Conservation (phyloP, 2,888 invertebrate genomes). For the Pollenia amentaria region DNA sequence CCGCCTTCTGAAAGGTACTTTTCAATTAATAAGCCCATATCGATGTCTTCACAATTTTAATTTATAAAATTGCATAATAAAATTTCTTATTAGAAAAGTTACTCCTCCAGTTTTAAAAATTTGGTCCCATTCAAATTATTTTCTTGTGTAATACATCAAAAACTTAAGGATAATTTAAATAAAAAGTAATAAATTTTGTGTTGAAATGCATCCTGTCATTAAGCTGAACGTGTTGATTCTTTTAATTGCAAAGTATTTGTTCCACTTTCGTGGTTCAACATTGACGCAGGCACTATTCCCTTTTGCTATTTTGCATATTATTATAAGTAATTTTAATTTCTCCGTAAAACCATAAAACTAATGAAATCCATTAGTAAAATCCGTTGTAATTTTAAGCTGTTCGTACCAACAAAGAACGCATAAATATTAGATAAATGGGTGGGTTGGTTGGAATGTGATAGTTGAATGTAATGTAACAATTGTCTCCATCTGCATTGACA, state of each 20-base stretch:
- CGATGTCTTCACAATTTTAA: too few species aligned
- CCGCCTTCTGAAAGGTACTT: too few species aligned
- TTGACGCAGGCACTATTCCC: slow-evolving; percentile 17
- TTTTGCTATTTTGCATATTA: slow-evolving; percentile 63
- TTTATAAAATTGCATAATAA: too few species aligned
- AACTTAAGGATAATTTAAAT: slow-evolving; percentile 21
- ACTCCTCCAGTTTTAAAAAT: neutral
- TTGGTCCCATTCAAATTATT: neutral
- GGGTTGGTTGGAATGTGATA: slow-evolving; percentile 3
- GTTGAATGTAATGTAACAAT: slow-evolving; percentile 41
- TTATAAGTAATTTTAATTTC: slow-evolving; percentile 71
- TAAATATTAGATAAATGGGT: neutral
- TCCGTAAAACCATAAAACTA: slow-evolving; percentile 71
- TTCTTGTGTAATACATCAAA: slow-evolving; percentile 10
- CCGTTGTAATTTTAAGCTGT: slow-evolving; percentile 51
- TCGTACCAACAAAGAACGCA: slow-evolving; percentile 24
- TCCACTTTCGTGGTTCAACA: slow-evolving; percentile 44
- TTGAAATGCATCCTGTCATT: slow-evolving; percentile 40
- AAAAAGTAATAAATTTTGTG: neutral
- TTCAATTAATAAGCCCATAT: too few species aligned
- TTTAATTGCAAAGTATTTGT: slow-evolving; percentile 64
- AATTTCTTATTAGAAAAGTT: neutral
- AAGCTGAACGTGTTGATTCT: slow-evolving; percentile 58
- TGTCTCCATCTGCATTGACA: slow-evolving; percentile 43
- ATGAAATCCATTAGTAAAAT: slow-evolving; percentile 73